These are phyloP conservation scores for Setophaga kirtlandii DNA, from an alignment of 2,113 vertebrate species.

Conservation along the genomic window DNA sequence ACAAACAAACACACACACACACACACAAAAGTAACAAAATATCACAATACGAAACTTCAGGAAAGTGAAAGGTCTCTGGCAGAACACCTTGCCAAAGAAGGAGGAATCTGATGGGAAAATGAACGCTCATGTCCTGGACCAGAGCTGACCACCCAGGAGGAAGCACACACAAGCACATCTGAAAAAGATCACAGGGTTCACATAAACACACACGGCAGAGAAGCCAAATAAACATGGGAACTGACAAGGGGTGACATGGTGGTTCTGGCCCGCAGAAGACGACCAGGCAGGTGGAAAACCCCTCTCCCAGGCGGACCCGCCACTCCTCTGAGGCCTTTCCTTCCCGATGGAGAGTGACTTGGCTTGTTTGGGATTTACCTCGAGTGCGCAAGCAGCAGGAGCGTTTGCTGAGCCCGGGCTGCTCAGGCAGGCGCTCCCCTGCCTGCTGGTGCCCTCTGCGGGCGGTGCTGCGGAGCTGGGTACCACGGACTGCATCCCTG, in stretches of 20 bases:
- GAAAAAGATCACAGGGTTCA: not conserved
- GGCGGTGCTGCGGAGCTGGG: not conserved
- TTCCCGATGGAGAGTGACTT: not conserved
- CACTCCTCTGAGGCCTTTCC: not conserved
- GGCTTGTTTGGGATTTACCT: not conserved
- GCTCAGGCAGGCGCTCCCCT: not conserved
- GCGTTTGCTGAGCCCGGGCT: rapidly evolving
- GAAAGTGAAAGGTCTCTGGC: constrained; percentile 3
- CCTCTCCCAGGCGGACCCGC: rapidly evolving
- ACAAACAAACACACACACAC: not conserved
- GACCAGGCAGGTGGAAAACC: not conserved
- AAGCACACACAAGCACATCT: not conserved
- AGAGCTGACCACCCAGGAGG: not conserved
- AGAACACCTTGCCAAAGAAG: not conserved
- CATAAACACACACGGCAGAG: not conserved
- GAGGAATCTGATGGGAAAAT: not conserved
- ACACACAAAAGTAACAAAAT: not conserved
- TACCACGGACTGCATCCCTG: not conserved
- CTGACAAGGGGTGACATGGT: rapidly evolving
- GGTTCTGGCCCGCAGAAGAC: not conserved
- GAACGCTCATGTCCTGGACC: not conserved
- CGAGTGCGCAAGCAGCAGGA: not conserved
- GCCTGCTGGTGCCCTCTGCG: constrained; percentile 48
- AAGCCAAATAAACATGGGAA: not conserved
- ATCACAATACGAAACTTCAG: not conserved